Conservation (phyloP, 2,113 vertebrate genomes). For the Leiothrix lutea region DNA sequence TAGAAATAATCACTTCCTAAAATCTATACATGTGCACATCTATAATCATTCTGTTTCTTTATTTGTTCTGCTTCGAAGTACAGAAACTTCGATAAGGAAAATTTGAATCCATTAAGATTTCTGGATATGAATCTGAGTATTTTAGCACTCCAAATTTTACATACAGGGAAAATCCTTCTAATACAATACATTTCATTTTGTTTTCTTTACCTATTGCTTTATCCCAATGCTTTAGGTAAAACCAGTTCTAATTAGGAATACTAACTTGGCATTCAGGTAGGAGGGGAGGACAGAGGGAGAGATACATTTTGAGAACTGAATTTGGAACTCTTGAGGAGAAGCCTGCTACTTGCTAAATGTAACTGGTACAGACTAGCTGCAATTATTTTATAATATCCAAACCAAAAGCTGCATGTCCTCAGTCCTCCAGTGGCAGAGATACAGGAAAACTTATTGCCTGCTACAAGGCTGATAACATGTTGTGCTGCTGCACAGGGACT, state of each 20-base stretch:
- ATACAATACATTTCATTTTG: not conserved
- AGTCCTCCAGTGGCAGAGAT: not conserved
- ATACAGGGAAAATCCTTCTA: not conserved
- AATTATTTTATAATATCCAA: not conserved
- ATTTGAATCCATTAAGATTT: not conserved
- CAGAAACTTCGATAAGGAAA: not conserved
- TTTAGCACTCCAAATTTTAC: not conserved
- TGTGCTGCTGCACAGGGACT: not conserved
- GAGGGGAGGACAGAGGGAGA: not conserved
- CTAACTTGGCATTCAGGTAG: not conserved
- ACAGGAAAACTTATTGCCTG: not conserved
- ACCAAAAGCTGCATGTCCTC: not conserved
- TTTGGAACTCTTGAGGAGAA: not conserved
- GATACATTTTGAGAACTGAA: not conserved
- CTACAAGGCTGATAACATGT: rapidly evolving
- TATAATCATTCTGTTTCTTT: not conserved
- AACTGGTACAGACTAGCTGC: not conserved
- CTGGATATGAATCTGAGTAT: not conserved
- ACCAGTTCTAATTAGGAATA: not conserved
- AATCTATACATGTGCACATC: not conserved
- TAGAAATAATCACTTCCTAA: not conserved
- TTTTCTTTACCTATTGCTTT: not conserved
- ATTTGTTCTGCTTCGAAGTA: not conserved
- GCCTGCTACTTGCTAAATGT: not conserved
- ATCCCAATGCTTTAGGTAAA: not conserved